phyloP scores from a whole-genome alignment of 2,113 vertebrate species.

The Drymodes brunneopygia region DNA sequence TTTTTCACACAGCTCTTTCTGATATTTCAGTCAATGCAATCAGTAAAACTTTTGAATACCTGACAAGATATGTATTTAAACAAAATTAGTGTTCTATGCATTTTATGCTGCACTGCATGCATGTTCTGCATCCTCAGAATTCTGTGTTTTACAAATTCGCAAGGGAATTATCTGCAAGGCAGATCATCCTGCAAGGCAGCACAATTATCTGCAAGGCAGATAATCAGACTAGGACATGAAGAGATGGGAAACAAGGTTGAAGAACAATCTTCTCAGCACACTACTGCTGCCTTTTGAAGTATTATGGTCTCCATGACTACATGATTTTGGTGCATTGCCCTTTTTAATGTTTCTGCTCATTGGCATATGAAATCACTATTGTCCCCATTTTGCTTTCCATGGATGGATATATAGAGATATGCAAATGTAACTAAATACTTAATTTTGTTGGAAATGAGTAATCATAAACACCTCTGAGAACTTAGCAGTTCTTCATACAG shows the following conservation, averaged over 20 bases:
- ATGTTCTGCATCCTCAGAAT: background rate
- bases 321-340: background rate
- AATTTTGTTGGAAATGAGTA: background rate
- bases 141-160: background rate
- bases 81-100: background rate
- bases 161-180: too few relatives aligned
- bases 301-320: background rate
- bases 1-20: background rate
- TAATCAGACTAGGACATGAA: background rate
- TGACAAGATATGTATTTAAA: background rate
- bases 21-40: background rate
- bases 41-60: background rate
- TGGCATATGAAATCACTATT: background rate
- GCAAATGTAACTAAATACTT: background rate
- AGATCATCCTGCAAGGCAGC: too few relatives aligned
- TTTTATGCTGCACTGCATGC: background rate
- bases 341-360: background rate
- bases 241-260: background rate
- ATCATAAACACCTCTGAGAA: background rate
- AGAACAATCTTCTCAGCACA: background rate
- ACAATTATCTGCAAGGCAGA: too few relatives aligned
- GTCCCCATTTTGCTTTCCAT: background rate
- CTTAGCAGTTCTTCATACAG: rapidly evolving
- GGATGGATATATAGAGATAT: background rate
- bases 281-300: background rate